phyloP scores from a whole-genome alignment of 2,797 vertebrate genomes.

The Lemur catta region DNA sequence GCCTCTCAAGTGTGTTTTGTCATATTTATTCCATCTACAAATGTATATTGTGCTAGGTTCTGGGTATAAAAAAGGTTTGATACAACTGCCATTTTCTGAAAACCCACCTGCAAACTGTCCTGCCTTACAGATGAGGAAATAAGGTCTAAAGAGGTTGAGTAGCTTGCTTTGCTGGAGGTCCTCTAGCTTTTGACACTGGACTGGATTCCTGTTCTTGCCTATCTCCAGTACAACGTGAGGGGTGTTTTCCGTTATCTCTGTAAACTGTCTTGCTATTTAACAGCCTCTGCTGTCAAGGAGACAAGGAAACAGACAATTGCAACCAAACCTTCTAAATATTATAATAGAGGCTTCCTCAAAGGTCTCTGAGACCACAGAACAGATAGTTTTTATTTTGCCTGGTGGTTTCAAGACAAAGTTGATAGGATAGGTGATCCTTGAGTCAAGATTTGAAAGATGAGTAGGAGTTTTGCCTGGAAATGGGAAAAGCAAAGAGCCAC shows the following conservation, averaged over 20 bases:
- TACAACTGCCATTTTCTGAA: background rate
- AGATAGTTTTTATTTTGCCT: background rate
- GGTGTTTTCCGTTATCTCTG: background rate
- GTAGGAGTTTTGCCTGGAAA: background rate
- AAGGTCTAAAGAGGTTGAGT: background rate
- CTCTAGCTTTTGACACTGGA: background rate
- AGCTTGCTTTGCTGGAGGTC: background rate
- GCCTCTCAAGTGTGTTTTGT: background rate
- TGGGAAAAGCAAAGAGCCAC: background rate
- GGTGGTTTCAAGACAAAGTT: background rate
- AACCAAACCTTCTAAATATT: background rate
- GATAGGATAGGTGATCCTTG: background rate
- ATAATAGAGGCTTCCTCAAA: background rate
- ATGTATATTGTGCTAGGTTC: background rate
- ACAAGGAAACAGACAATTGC: background rate
- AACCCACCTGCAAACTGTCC: accelerated
- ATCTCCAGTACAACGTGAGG: background rate
- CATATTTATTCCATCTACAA: background rate
- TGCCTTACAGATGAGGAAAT: background rate
- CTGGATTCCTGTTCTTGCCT: background rate
- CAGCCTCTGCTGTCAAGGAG: background rate
- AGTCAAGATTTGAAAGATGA: background rate
- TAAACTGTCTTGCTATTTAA: background rate
- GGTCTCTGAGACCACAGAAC: background rate
- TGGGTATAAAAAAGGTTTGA: background rate